Conservation (phyloP, 2,888 invertebrate genomes). For the Drosophila paracracens region DNA sequence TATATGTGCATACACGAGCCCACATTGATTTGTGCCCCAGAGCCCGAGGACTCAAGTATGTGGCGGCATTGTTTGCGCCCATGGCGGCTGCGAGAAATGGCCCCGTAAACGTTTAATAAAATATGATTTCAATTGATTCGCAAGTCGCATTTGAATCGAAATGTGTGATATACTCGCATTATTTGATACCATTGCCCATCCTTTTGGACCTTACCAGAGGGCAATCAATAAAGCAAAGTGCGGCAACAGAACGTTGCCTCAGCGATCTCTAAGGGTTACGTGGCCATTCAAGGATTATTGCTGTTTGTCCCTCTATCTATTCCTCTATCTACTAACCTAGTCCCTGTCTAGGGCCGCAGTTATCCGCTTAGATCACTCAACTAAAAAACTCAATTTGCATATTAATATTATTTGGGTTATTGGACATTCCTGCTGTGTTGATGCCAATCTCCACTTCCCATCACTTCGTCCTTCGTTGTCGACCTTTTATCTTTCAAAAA, state of each 20-base stretch:
- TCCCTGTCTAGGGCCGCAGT: conserved; percentile 50
- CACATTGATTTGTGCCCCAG: conserved; percentile 51
- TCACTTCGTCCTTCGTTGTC: conserved; percentile 11
- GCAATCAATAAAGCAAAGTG: conserved; percentile 75
- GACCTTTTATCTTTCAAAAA: conserved; percentile 68
- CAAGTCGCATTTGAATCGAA: conserved; percentile 70
- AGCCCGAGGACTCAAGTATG: conserved; percentile 31
- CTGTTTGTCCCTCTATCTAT: conserved; percentile 5
- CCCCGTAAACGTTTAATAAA: conserved; percentile 77
- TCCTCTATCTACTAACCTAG: not conserved
- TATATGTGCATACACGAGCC: conserved; percentile 42
- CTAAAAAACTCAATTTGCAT: conserved; percentile 84
- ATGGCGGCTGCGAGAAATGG: conserved; percentile 73
- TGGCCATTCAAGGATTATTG: conserved; percentile 46
- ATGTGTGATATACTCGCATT: conserved; percentile 51
- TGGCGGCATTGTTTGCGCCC: conserved; percentile 50
- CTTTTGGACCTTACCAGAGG: conserved; percentile 22
- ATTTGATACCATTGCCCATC: conserved; percentile 41
- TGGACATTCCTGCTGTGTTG: conserved; percentile 26
- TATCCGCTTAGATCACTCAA: conserved; percentile 84
- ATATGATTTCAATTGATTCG: conserved; percentile 78
- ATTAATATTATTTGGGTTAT: conserved; percentile 82
- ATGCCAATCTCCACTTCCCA: conserved; percentile 30
- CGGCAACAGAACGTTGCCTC: conserved; percentile 23
- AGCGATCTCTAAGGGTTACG: conserved; percentile 56